A percentile compares a stretch with the other conserved stretches of the same genome.
These are phyloP conservation scores for Vanessa tameamea DNA, from an alignment of 1,140 invertebrate species.

Conservation along the genomic window DNA sequence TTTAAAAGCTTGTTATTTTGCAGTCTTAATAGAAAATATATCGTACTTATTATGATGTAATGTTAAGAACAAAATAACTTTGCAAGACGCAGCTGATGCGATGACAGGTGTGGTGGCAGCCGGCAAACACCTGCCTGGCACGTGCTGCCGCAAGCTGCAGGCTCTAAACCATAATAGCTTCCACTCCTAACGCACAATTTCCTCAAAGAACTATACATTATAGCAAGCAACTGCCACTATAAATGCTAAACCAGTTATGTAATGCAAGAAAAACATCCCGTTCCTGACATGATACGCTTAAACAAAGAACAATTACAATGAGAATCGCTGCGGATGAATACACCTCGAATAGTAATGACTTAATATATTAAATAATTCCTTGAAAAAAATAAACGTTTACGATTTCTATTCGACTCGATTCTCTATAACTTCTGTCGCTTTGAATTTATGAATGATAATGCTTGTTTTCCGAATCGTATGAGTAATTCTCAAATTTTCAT, in stretches of 20 bases:
- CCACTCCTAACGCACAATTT: slow-evolving; percentile 53
- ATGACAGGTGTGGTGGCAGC: slow-evolving; percentile 73
- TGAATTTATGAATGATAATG: slow-evolving; percentile 60
- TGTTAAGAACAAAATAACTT: slow-evolving; percentile 29
- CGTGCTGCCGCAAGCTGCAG: slow-evolving; percentile 73
- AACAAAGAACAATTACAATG: slow-evolving; percentile 28
- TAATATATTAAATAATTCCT: slow-evolving; percentile 25
- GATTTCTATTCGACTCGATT: slow-evolving; percentile 33
- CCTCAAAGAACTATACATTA: slow-evolving; percentile 37
- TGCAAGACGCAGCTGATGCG: slow-evolving; percentile 66
- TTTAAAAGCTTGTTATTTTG: neutral
- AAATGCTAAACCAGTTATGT: slow-evolving; percentile 29
- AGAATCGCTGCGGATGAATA: slow-evolving; percentile 33
- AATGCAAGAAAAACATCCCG: slow-evolving; percentile 27
- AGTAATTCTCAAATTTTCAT: slow-evolving; percentile 10
- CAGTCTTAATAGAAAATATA: neutral
- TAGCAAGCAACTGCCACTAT: slow-evolving; percentile 29
- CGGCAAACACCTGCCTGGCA: slow-evolving; percentile 73
- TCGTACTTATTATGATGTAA: slow-evolving; percentile 17
- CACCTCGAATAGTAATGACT: slow-evolving; percentile 49
- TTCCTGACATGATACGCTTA: slow-evolving; percentile 11
- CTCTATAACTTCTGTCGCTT: slow-evolving; percentile 34
- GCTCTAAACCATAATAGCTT: slow-evolving; percentile 49
- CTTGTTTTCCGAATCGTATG: slow-evolving; percentile 27
- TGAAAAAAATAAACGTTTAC: slow-evolving; percentile 29